Base-by-base conservation (phyloP, 2,797 vertebrate genomes). In the Megalops cyprinoides region DNA sequence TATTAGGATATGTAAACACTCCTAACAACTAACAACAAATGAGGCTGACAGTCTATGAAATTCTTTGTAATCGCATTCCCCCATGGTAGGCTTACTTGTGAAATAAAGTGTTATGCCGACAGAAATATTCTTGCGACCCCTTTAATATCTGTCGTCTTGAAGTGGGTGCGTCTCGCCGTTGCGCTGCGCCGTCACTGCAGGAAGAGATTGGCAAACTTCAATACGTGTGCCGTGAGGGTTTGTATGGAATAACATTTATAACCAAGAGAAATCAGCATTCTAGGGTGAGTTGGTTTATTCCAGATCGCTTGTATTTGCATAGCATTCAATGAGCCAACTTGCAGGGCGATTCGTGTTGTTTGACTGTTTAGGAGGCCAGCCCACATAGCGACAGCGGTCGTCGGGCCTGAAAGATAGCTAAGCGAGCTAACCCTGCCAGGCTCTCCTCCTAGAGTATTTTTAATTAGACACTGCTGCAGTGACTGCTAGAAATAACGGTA, bases 141-240 rank as follows among this genome's bases (percentile, higher is more conserved):
- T 79, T 79, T 79, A 79, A 79, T n/a, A n/a, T 78, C 53, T 5
- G 23, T 62, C 65, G 75, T 49, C 23, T 48, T 48, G 9, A 44
- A 74, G 60, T 77, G 82, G 87, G 85, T 75, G 84, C 77, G 55
- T 87, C 82, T 71, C 82, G 75, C 77, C 80, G 53, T 83, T 79
- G 79, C 82, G 20, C 37, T 28, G 8, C 81, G 62, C 85, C 86
- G 86, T 85, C 82, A 87, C 75, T 76, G 82, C 56, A 76, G 82
- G 77, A 85, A 80, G 77, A 60, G 42, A 37, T 78, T 25, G 55
- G 42, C 51, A 78, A 78, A 82, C 67, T 78, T 74, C 84, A 86
- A 87, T 82, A 84, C 84, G 84, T 83, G 81, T 79, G 86, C 82
- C 80, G 84, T 85, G 77, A 82, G 84, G 84, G 76, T 80, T 31